phyloP scores from a whole-genome alignment of 2,113 vertebrate species.

The Pterocles gutturalis region DNA sequence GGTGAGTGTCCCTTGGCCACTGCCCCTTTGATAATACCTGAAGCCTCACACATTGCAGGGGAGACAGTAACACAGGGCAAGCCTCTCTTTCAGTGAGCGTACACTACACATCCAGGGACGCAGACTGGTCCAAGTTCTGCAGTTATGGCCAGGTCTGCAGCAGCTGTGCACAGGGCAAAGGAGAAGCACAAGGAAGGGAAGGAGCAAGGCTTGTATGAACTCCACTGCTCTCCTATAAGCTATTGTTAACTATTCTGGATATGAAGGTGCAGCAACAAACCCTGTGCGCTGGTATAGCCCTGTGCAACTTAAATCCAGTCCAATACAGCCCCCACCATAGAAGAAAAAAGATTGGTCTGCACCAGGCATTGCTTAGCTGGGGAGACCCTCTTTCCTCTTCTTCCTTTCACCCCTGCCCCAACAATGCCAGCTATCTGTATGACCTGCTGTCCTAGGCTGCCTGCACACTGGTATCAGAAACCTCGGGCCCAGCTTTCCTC shows the following conservation, averaged over 20 bases:
- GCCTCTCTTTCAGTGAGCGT: rapidly evolving
- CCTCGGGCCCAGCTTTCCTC: background rate
- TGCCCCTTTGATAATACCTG: background rate
- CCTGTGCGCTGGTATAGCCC: background rate
- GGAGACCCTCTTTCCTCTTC: background rate
- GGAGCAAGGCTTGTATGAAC: background rate
- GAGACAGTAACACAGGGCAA: background rate
- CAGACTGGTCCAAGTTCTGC: background rate
- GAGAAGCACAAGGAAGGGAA: background rate
- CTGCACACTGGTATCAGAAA: background rate
- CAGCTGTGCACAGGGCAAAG: background rate
- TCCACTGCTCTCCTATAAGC: background rate
- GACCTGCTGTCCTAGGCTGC: background rate
- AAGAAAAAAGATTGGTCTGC: background rate
- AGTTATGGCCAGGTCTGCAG: rapidly evolving
- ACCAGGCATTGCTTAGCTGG: background rate
- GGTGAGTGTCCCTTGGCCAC: rapidly evolving
- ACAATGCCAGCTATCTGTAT: background rate
- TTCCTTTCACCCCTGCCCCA: background rate
- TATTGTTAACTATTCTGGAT: background rate
- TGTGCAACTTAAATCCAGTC: background rate
- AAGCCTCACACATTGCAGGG: background rate
- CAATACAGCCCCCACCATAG: background rate
- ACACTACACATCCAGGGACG: background rate
- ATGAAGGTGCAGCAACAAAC: background rate